These are phyloP conservation scores for Sebastes hopkinsi DNA, from an alignment of 2,797 vertebrate species.

Conservation along the genomic window DNA sequence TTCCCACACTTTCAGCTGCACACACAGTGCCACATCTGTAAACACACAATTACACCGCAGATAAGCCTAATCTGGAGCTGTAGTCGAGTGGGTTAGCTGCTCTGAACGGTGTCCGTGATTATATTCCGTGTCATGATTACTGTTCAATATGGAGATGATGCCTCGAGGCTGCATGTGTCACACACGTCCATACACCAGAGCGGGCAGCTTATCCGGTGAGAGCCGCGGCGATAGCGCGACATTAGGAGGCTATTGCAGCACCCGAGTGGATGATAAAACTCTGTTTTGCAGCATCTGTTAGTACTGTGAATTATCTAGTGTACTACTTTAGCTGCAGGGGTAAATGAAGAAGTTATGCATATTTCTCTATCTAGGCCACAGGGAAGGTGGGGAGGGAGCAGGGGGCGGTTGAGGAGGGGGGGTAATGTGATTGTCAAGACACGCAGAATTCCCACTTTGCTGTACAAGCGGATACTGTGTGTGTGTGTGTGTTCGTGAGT, in stretches of 20 bases:
- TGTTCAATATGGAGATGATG: conserved; percentile 36
- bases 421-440: conserved; percentile 62
- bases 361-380: conserved; percentile 74
- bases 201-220: conserved; percentile 7
- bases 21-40: conserved; percentile 19
- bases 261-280: conserved; percentile 35
- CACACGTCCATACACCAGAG: conserved; percentile 12
- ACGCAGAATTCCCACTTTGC: conserved; percentile 58
- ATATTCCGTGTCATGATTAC: conserved; percentile 21
- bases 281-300: conserved; percentile 39
- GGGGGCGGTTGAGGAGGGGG: neutral
- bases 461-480: conserved; percentile 11
- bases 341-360: conserved; percentile 67
- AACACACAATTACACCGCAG: conserved; percentile 15
- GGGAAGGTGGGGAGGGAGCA: conserved; percentile 40
- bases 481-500: neutral
- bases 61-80: conserved; percentile 12
- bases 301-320: conserved; percentile 42
- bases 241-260: conserved; percentile 21
- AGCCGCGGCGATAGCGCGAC: neutral
- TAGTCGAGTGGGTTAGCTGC: neutral
- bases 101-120: conserved; percentile 1
- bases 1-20: neutral
- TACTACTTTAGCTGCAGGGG: conserved; percentile 46
- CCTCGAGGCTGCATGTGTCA: conserved; percentile 6